These are phyloP conservation scores for Deladenus siricidicola DNA, from an alignment of 2,888 invertebrate species.

Conservation along the genomic window DNA sequence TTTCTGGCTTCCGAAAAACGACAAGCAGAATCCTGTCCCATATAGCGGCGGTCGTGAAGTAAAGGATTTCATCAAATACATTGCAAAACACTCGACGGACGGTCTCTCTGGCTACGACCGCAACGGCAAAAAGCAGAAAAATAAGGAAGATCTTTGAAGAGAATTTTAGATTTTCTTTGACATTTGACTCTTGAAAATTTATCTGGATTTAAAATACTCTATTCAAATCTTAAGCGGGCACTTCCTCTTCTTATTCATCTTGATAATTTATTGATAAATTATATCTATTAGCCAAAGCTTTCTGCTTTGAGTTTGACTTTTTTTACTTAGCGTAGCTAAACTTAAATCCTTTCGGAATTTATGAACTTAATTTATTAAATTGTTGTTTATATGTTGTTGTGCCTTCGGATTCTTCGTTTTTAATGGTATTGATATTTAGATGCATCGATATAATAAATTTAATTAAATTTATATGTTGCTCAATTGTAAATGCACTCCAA, in stretches of 20 bases:
- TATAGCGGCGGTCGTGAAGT: slow-evolving; percentile 78
- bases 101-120: slow-evolving; percentile 80
- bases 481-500: background rate
- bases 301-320: too few species aligned
- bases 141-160: slow-evolving; percentile 53
- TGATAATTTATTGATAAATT: too few species aligned
- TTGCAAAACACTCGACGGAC: slow-evolving; percentile 78
- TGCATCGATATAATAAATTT: too few species aligned
- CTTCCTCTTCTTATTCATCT: too few species aligned
- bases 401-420: background rate
- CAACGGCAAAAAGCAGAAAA: slow-evolving; percentile 64
- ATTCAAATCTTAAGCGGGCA: too few species aligned
- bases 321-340: too few species aligned
- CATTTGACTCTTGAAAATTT: too few species aligned
- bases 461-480: background rate
- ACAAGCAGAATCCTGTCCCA: slow-evolving; percentile 57
- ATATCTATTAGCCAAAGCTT: too few species aligned
- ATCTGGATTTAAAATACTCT: too few species aligned
- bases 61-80: slow-evolving; percentile 86
- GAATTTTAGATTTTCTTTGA: background rate
- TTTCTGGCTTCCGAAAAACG: slow-evolving; percentile 82
- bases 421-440: too few species aligned
- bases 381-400: background rate
- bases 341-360: too few species aligned
- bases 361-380: too few species aligned